Base-by-base conservation (phyloP, 2,797 vertebrate species). In the Sebastes flavidus region DNA sequence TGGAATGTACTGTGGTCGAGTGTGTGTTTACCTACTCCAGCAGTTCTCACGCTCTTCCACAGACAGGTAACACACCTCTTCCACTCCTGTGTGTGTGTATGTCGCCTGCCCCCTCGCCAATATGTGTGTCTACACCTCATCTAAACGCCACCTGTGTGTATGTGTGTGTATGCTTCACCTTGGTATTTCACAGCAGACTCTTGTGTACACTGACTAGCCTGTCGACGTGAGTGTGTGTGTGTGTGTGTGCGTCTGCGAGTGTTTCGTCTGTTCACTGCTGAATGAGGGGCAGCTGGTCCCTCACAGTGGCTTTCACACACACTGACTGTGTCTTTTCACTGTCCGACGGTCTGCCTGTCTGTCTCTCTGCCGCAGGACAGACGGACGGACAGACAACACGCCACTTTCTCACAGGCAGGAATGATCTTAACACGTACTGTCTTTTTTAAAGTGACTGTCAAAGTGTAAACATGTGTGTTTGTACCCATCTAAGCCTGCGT, bases 401-500 rank as follows among this genome's bases (percentile, higher is more conserved):
- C 83, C 91, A 85, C 88, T 88, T 87, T 88, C 81, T 89, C 94
- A 93, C 92, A 87, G 91, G 86, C 93, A 90, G 92, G 93, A 93
- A 90, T 92, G 91, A 92, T 90, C 88, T 94, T 66, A 89, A 89
- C 92, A 93, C 82, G 84, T 92, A 92, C 92, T 94, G 92, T 95
- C 91, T 95, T 95, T 94, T 95, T 88, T 94, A 95, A 93, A 92
- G 90, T 94, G 89, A 94, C 92, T 86, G 91, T 93, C 89, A 65
- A 91, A 91, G 82, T 90, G 87, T 90, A 88, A 91, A 89, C 81
- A 71, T 76, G 86, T 91, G 86, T 90, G 93, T 95, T 95, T 95
- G 93, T 95, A 94, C 91, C 92, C 95, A 95, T 95, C 84, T 88
- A 92, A 94, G 88, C 92, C 92, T 93, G 92, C 89, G 91, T 95